phyloP scores from a whole-genome alignment of 2,888 invertebrate genomes.

The Sarcophaga variegata region DNA sequence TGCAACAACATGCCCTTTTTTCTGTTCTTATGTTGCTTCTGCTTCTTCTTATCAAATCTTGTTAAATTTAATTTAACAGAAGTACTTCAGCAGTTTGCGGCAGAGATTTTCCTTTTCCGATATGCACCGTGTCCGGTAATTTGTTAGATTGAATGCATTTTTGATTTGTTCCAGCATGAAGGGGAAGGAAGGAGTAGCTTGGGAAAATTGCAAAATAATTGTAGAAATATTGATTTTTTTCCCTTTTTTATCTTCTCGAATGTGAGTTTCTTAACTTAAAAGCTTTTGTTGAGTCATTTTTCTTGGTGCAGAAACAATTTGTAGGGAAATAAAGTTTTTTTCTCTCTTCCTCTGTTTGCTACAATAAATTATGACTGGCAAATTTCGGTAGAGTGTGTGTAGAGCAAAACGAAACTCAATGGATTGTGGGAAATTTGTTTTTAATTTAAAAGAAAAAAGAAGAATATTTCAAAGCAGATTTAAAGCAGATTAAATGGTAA shows the following conservation, averaged over 20 bases:
- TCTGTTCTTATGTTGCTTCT: background rate
- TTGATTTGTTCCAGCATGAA: constrained; percentile 32
- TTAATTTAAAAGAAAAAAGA: too few relatives aligned
- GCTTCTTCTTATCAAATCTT: constrained; percentile 6
- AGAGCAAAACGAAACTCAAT: too few relatives aligned
- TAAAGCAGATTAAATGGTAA: too few relatives aligned
- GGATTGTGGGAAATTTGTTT: too few relatives aligned
- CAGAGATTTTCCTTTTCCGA: background rate
- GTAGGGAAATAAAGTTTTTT: background rate
- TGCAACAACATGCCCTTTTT: constrained; percentile 10
- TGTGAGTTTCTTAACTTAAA: constrained; percentile 9
- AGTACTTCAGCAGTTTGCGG: constrained; percentile 38
- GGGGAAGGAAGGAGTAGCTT: background rate
- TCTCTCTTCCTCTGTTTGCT: too few relatives aligned
- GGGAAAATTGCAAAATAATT: constrained; percentile 63
- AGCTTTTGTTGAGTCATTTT: constrained; percentile 18
- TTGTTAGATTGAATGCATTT: constrained; percentile 48
- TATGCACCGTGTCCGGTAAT: constrained; percentile 7
- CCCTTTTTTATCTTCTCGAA: background rate
- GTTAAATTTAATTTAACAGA: constrained; percentile 51
- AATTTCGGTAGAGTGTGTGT: background rate
- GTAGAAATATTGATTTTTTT: constrained; percentile 60
- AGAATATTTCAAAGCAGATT: too few relatives aligned
- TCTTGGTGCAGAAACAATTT: background rate
- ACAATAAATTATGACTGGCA: constrained; percentile 19